Base-by-base conservation (phyloP, 2,888 invertebrate species). In the Drosophila greeni region DNA sequence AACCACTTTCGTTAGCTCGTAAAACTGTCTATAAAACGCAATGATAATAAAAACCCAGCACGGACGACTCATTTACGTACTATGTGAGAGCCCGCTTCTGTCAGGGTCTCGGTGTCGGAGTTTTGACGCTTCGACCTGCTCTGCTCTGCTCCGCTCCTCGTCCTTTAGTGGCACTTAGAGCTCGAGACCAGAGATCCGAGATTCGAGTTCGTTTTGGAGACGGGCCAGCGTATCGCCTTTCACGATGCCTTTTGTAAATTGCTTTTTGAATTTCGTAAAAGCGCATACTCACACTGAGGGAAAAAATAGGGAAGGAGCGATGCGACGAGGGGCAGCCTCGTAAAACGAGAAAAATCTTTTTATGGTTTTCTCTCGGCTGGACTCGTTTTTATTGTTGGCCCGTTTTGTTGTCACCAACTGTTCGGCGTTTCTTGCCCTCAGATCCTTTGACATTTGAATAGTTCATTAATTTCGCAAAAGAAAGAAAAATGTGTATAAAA, bases 381-480 rank as follows among this genome's bases (percentile, higher is more conserved):
- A 82, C 84, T 78, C 76, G 82, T 83, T 79, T 78, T 81, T 78
- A 80, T 78, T 78, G 77, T 82, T 74, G 76, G 53, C 74, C 71
- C 75, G 67, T 64, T 75, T 71, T 64, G 56, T 81, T 84, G 79
- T 79, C 84, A 84, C 84, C 79, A 78, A 84, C 79, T 78, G 76
- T 72, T 82, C 82, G 80, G 52, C 65, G 51, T 60, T 70, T 69
- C 69, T 70, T 77, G 84, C 78, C 82, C 78, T 70, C 72, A 73
- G 85, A 84, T 84, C 81, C 81, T 81, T 84, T 81, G 81, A 84
- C 84, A 81, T 81, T 84, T 81, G 84, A 81, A 81, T 81, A 81
- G 81, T 81, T 81, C 81, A 81, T 81, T 81, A 81, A 84, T 81
- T 84, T 79, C 82, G 79, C 84, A 75, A 66, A 62, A 80, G 75